Percentiles rank a stretch among this genome's conserved stretches.
Evolutionary conservation across 1,140 invertebrate species (phyloP).

Genomic region (Leptopilina clavipes): DNA sequence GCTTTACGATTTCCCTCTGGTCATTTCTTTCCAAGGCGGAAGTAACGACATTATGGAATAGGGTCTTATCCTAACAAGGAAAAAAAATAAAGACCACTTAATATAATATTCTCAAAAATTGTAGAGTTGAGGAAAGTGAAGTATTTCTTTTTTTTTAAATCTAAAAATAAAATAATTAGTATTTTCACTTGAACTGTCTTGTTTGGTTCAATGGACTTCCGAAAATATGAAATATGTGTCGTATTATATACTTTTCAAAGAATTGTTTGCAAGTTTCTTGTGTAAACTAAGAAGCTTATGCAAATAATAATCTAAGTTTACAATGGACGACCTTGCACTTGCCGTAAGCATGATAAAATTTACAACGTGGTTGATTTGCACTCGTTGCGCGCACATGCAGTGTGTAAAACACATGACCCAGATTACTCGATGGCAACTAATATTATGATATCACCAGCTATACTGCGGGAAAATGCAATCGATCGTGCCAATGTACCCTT

Average conservation of each 20-base stretch:
- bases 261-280: conserved; percentile 10
- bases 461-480: conserved; percentile 42
- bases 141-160: not conserved
- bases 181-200: too few relatives aligned
- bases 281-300: not conserved
- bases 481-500: conserved; percentile 46
- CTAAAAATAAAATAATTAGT: too few relatives aligned
- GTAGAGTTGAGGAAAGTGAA: not conserved
- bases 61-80: conserved; percentile 11
- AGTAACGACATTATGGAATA: not conserved
- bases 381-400: conserved; percentile 14
- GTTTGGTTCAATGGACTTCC: not conserved
- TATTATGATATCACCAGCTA: conserved; percentile 49
- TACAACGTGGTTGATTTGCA: conserved; percentile 26
- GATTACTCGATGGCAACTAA: conserved; percentile 48
- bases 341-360: conserved; percentile 37
- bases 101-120: conserved; percentile 10
- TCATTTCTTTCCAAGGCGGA: not conserved
- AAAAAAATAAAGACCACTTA: conserved; percentile 2
- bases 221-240: not conserved
- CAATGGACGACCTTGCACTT: conserved; percentile 37
- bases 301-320: conserved; percentile 27
- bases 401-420: conserved; percentile 44
- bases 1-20: conserved; percentile 3
- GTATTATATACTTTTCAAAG: not conserved